Conservation (phyloP, 2,797 vertebrate genomes). For the Philypnodon macrostomus region DNA sequence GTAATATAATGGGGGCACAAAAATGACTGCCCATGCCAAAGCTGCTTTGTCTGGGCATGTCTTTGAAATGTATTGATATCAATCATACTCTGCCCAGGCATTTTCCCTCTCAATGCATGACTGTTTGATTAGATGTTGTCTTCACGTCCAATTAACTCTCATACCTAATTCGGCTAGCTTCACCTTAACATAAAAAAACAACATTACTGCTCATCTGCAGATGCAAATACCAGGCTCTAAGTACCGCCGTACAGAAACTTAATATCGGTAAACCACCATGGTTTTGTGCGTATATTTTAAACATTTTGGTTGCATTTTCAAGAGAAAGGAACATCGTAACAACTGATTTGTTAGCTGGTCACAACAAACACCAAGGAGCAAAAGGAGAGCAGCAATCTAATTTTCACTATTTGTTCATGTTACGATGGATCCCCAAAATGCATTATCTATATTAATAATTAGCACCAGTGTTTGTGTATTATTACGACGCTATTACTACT, state of each 20-base stretch:
- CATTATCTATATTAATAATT: conserved; percentile 35
- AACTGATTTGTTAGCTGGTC: background rate
- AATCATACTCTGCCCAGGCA: conserved; percentile 2
- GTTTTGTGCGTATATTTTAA: background rate
- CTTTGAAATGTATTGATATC: conserved; percentile 40
- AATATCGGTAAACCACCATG: conserved; percentile 1
- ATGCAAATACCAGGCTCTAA: background rate
- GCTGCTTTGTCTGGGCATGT: conserved; percentile 25
- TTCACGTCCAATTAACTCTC: background rate
- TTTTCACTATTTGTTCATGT: conserved; percentile 22
- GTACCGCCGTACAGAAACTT: background rate
- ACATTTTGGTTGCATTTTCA: background rate
- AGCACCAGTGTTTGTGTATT: conserved; percentile 15
- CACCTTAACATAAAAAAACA: background rate
- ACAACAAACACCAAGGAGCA: background rate
- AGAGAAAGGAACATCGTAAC: background rate
- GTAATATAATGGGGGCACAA: background rate
- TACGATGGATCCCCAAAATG: conserved; percentile 31
- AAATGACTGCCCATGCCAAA: conserved; percentile 1
- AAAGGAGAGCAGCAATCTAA: background rate
- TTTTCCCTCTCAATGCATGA: background rate
- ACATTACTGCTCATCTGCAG: background rate
- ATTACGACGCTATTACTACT: conserved; percentile 14
- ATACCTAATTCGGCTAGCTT: background rate
- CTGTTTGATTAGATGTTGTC: background rate